Evolutionary conservation across 2,888 invertebrate genomes (phyloP).

Genomic region (Habrosyne pyritoides): DNA sequence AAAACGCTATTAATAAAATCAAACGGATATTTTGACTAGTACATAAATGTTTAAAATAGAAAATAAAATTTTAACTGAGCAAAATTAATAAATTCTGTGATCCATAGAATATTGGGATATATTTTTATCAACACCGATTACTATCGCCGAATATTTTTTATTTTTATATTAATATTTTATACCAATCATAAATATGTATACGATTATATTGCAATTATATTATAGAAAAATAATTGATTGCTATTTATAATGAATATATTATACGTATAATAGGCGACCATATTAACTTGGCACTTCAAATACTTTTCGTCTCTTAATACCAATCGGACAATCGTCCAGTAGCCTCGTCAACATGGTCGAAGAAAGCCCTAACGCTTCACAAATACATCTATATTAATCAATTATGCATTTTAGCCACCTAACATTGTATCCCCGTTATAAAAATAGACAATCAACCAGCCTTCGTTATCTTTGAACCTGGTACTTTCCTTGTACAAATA

Average conservation of each 20-base stretch:
- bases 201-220: background rate
- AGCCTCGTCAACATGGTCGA: constrained; percentile 3
- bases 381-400: constrained; percentile 44
- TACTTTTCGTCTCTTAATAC: background rate
- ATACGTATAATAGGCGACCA: constrained; percentile 36
- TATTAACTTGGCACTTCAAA: constrained; percentile 15
- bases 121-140: constrained; percentile 10
- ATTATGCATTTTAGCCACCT: constrained; percentile 75
- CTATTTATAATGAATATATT: constrained; percentile 39
- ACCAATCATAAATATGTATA: background rate
- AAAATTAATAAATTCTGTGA: constrained; percentile 23
- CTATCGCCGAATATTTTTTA: constrained; percentile 10
- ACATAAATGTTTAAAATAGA: constrained; percentile 52
- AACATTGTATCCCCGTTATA: constrained; percentile 69
- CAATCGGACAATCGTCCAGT: background rate
- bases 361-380: constrained; percentile 29
- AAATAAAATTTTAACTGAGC: constrained; percentile 30
- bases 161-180: background rate
- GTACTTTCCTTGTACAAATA: constrained; percentile 55
- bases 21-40: constrained; percentile 75
- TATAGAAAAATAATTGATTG: constrained; percentile 20
- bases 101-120: constrained; percentile 8
- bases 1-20: constrained; percentile 44
- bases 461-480: constrained; percentile 41
- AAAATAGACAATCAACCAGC: constrained; percentile 69